Conservation (phyloP, 2,888 invertebrate genomes). For the Adelphocoris suturalis region DNA sequence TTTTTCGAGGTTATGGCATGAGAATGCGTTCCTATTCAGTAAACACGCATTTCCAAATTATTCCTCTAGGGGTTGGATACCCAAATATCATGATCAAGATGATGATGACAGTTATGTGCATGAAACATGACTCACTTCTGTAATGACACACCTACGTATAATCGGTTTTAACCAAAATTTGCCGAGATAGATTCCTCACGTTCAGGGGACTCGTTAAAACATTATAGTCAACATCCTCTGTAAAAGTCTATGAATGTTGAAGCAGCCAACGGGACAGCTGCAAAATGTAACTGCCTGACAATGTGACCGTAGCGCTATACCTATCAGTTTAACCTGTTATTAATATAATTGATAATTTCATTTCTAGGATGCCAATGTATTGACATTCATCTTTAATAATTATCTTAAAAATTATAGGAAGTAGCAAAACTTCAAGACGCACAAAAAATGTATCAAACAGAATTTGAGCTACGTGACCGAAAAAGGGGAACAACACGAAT, state of each 20-base stretch:
- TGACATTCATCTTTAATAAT: constrained; percentile 70
- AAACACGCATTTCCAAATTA: no score
- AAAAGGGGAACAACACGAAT: constrained; percentile 73
- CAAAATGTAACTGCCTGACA: not conserved
- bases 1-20: no score
- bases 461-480: constrained; percentile 75
- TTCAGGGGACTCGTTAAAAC: no score
- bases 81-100: no score
- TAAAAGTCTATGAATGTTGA: not conserved
- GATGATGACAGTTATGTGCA: no score
- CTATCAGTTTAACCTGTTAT: not conserved
- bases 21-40: no score
- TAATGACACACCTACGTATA: no score
- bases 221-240: no score
- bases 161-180: no score
- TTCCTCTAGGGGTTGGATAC: no score
- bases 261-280: constrained; percentile 45
- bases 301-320: not conserved
- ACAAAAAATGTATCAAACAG: constrained; percentile 75
- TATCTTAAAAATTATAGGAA: constrained; percentile 74
- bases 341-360: constrained; percentile 43
- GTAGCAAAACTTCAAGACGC: constrained; percentile 75
- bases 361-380: constrained; percentile 62
- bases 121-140: no score
- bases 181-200: no score